Evolutionary conservation across 2,888 invertebrate genomes (phyloP).

Genomic region (Acrobasis consociella): DNA sequence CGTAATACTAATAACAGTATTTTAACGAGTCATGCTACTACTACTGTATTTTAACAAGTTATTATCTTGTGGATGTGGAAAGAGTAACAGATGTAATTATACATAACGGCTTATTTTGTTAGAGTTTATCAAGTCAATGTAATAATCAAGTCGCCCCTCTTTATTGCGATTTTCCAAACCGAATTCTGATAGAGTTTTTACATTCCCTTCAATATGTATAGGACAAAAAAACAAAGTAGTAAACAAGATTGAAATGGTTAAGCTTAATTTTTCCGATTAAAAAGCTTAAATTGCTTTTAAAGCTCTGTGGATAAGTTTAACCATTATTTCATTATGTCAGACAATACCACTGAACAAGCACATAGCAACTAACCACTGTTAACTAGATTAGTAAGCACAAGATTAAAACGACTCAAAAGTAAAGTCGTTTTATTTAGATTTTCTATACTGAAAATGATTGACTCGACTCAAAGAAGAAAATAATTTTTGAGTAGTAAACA

Average conservation of each 20-base stretch:
- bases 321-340: background rate
- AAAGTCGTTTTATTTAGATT: too few relatives aligned
- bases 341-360: background rate
- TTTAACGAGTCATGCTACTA: too few relatives aligned
- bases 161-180: background rate
- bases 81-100: too few relatives aligned
- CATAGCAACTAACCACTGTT: constrained; percentile 12
- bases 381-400: constrained; percentile 6
- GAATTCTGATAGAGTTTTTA: background rate
- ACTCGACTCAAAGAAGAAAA: too few relatives aligned
- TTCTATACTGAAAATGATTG: too few relatives aligned
- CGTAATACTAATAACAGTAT: too few relatives aligned
- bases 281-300: background rate
- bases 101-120: too few relatives aligned
- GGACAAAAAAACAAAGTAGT: background rate
- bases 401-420: background rate
- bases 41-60: too few relatives aligned
- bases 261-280: background rate
- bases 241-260: background rate
- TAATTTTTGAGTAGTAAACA: background rate
- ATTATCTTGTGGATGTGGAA: too few relatives aligned
- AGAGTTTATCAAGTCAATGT: too few relatives aligned
- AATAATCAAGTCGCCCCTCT: background rate
- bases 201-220: background rate
- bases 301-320: background rate